These are phyloP conservation scores for Dynastes grantii DNA, from an alignment of 2,888 invertebrate genomes.

Conservation along the genomic window DNA sequence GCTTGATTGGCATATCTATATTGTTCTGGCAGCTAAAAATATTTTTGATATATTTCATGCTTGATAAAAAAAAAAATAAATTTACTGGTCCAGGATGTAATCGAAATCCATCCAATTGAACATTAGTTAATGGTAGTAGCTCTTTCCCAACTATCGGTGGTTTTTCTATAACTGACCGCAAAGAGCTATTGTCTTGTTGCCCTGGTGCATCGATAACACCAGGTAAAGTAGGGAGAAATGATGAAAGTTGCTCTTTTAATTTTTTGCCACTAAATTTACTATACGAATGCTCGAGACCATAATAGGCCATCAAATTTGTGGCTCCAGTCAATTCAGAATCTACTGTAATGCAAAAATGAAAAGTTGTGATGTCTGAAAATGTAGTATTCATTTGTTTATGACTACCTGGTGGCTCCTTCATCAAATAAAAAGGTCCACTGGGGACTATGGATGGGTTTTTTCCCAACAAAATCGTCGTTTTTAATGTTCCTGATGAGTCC, in stretches of 20 bases:
- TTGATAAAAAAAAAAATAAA: constrained; percentile 47
- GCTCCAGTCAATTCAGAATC: constrained; percentile 96
- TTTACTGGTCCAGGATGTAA: constrained; percentile 92
- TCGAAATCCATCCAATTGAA: constrained; percentile 93
- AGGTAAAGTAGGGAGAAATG: constrained; percentile 95
- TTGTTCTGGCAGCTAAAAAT: constrained; percentile 88
- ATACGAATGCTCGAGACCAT: constrained; percentile 97
- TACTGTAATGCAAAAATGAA: constrained; percentile 71
- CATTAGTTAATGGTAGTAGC: constrained; percentile 86
- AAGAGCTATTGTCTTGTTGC: constrained; percentile 87
- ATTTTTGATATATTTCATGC: neutral
- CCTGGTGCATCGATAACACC: constrained; percentile 96
- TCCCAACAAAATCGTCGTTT: constrained; percentile 97
- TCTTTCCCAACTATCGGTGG: constrained; percentile 95
- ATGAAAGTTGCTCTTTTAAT: constrained; percentile 94
- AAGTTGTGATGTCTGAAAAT: neutral
- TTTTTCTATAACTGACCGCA: constrained; percentile 95
- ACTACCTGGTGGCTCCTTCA: constrained; percentile 94
- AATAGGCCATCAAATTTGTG: constrained; percentile 96
- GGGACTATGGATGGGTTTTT: constrained; percentile 98
- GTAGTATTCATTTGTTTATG: constrained; percentile 42
- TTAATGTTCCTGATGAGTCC: constrained; percentile 97
- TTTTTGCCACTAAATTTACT: constrained; percentile 98
- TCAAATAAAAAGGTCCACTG: constrained; percentile 97
- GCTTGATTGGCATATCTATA: constrained; percentile 94